Conservation (phyloP, 2,113 vertebrate species). For the Nematolebias whitei region DNA sequence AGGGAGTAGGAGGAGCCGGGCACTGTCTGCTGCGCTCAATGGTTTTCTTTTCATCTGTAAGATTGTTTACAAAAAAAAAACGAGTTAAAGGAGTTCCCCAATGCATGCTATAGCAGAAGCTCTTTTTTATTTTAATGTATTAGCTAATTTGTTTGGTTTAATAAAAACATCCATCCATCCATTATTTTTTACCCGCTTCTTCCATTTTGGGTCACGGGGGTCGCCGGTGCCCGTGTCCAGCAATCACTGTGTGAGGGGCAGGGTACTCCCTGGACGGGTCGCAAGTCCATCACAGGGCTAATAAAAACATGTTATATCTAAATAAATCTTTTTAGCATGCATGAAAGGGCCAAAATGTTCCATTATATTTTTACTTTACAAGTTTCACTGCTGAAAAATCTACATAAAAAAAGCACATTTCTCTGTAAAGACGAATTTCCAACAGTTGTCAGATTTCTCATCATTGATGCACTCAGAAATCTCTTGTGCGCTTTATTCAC, state of each 20-base stretch:
- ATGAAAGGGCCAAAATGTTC: conserved; percentile 26
- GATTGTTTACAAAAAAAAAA: conserved; percentile 22
- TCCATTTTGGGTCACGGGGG: too few relatives aligned
- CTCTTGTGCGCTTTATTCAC: conserved; percentile 33
- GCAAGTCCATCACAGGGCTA: too few relatives aligned
- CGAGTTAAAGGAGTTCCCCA: conserved; percentile 7
- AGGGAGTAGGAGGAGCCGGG: conserved; percentile 49
- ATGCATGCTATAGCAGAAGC: neutral
- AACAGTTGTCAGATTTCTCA: conserved; percentile 14
- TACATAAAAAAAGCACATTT: conserved; percentile 4
- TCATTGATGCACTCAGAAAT: conserved; percentile 27
- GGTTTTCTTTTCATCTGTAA: conserved; percentile 22
- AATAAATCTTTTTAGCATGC: conserved; percentile 2
- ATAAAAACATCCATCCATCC: too few relatives aligned
- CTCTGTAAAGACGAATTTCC: conserved; percentile 25
- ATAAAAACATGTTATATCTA: neutral
- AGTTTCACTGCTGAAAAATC: too few relatives aligned
- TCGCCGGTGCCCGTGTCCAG: too few relatives aligned
- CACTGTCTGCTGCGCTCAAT: conserved; percentile 56
- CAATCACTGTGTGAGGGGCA: too few relatives aligned
- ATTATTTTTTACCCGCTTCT: too few relatives aligned
- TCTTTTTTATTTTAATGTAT: conserved; percentile 17
- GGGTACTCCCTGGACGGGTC: too few relatives aligned
- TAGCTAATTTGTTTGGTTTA: neutral
- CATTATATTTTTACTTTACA: conserved; percentile 17